Percentiles rank a stretch among this genome's conserved stretches.
These are phyloP conservation scores for Crotalus helleri DNA, from an alignment of 2,113 vertebrate species.

Conservation along the genomic window DNA sequence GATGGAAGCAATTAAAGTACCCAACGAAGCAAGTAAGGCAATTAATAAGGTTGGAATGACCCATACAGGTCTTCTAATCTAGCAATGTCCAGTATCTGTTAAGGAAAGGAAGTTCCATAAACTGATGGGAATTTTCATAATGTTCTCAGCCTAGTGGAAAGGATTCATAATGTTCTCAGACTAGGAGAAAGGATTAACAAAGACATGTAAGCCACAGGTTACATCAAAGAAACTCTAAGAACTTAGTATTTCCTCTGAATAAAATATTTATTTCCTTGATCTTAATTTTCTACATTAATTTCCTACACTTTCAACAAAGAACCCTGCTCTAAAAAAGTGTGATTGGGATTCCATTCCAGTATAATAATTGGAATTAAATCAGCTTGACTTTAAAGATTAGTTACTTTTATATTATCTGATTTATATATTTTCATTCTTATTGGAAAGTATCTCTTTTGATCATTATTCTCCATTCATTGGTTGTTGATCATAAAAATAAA, in stretches of 20 bases:
- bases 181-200: background rate
- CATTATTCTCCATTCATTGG: background rate
- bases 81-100: too few species aligned
- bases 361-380: background rate
- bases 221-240: background rate
- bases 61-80: too few species aligned
- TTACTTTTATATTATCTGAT: background rate
- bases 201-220: background rate
- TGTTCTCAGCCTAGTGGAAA: background rate
- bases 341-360: background rate
- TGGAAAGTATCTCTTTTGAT: background rate
- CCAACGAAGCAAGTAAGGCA: too few species aligned
- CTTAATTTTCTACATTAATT: background rate
- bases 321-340: background rate
- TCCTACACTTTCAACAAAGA: background rate
- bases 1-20: too few species aligned
- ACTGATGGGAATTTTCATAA: background rate
- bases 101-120: background rate
- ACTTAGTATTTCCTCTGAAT: background rate
- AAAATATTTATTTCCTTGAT: background rate
- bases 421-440: too few species aligned
- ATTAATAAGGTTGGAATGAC: too few species aligned
- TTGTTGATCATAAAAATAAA: background rate
- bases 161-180: background rate
- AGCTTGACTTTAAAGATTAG: background rate